Evolutionary conservation across 2,797 vertebrate genomes (phyloP).

Genomic region (Benthosema pterotum): DNA sequence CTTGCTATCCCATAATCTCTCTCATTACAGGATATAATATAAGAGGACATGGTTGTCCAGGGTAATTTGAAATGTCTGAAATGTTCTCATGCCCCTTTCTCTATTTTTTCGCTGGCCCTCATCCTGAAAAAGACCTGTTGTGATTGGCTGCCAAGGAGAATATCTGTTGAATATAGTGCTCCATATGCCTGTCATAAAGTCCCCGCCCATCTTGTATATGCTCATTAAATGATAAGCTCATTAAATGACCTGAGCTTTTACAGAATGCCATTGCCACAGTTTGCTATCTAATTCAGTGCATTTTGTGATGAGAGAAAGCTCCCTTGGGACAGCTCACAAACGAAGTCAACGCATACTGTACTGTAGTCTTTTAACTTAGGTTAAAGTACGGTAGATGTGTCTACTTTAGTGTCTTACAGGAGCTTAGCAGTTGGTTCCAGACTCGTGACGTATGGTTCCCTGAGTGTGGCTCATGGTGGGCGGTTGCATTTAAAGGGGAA

Average conservation of each 20-base stretch:
- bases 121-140: slow-evolving; percentile 27
- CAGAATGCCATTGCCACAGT: slow-evolving; percentile 10
- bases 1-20: slow-evolving; percentile 64
- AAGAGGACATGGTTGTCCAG: slow-evolving; percentile 65
- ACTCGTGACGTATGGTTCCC: not conserved
- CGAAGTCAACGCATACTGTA: slow-evolving; percentile 1
- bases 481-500: not conserved
- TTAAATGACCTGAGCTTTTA: slow-evolving; percentile 35
- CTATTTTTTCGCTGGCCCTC: slow-evolving; percentile 47
- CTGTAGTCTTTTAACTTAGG: not conserved
- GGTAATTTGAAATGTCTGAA: slow-evolving; percentile 64
- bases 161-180: slow-evolving; percentile 44
- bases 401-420: not conserved
- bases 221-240: slow-evolving; percentile 33
- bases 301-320: slow-evolving; percentile 4
- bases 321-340: not conserved
- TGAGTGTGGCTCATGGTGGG: not conserved
- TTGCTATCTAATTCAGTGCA: slow-evolving; percentile 17
- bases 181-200: slow-evolving; percentile 21
- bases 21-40: slow-evolving; percentile 61
- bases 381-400: too few relatives aligned
- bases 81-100: slow-evolving; percentile 56
- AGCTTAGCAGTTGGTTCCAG: not conserved
- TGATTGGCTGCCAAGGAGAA: slow-evolving; percentile 42
- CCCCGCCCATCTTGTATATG: slow-evolving; percentile 38